Conservation (phyloP, 2,888 invertebrate species). For the Drosophila mayaguana region DNA sequence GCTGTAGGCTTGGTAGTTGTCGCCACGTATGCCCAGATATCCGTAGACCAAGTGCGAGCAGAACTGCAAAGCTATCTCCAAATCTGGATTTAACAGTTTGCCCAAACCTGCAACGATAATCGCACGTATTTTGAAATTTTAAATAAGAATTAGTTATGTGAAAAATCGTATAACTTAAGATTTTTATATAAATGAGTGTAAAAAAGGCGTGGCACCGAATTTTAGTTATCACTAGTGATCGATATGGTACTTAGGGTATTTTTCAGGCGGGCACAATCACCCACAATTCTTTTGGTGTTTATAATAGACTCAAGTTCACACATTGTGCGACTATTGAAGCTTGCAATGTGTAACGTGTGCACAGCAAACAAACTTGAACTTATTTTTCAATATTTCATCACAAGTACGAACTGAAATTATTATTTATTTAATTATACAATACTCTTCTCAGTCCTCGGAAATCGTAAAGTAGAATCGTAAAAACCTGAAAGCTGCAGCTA, state of each 20-base stretch:
- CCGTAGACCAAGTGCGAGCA: slow-evolving; percentile 94
- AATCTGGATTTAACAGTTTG: slow-evolving; percentile 90
- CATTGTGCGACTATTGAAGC: not conserved
- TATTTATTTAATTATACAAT: no score
- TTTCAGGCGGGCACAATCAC: not conserved
- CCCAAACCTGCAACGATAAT: slow-evolving; percentile 88
- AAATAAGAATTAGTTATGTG: not conserved
- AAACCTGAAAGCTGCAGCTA: not conserved
- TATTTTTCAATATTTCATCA: not conserved
- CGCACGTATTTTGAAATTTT: slow-evolving; percentile 16
- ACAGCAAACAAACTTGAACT: not conserved
- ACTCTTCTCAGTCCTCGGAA: no score
- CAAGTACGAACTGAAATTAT: no score
- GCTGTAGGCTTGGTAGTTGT: slow-evolving; percentile 89
- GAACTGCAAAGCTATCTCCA: slow-evolving; percentile 90
- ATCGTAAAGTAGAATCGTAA: not conserved
- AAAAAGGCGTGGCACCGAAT: no score
- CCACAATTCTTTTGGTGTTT: not conserved
- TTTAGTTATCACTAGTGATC: no score
- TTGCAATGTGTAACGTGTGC: not conserved
- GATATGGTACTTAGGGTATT: no score
- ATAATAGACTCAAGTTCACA: not conserved
- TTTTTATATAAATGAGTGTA: no score
- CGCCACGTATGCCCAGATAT: slow-evolving; percentile 90
- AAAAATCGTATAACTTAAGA: not conserved